These are phyloP conservation scores for Loris lydekkerianus DNA, from an alignment of 2,797 vertebrate genomes.

Conservation along the genomic window DNA sequence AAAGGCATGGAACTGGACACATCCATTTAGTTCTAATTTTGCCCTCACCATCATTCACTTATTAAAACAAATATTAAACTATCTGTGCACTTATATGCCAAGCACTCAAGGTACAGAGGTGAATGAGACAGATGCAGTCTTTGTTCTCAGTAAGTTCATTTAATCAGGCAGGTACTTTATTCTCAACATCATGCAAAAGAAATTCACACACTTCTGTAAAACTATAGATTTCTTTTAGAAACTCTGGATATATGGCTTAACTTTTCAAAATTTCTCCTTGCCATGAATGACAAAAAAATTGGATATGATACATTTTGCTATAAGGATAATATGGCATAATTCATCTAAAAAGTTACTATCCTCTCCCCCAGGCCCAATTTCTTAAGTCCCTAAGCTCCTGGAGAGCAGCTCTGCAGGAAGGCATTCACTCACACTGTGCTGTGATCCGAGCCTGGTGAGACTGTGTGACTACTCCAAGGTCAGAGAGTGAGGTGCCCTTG, in stretches of 20 bases:
- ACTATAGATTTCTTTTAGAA: conserved; percentile 51
- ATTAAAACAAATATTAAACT: neutral
- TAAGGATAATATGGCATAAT: neutral
- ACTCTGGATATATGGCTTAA: neutral
- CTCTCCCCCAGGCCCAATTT: neutral
- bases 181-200: neutral
- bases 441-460: neutral
- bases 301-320: neutral
- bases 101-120: neutral
- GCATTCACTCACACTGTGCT: neutral
- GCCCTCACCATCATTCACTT: neutral
- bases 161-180: neutral
- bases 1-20: neutral
- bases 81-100: neutral
- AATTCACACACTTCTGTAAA: conserved; percentile 10
- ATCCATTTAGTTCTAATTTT: neutral
- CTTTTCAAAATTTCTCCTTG: neutral
- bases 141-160: neutral
- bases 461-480: neutral
- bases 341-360: neutral
- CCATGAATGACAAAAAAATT: neutral
- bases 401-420: neutral
- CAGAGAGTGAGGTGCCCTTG: neutral
- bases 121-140: neutral
- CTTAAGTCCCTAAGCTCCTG: neutral